Conservation (phyloP, 2,797 vertebrate species). For the Tiaroga cobitis region DNA sequence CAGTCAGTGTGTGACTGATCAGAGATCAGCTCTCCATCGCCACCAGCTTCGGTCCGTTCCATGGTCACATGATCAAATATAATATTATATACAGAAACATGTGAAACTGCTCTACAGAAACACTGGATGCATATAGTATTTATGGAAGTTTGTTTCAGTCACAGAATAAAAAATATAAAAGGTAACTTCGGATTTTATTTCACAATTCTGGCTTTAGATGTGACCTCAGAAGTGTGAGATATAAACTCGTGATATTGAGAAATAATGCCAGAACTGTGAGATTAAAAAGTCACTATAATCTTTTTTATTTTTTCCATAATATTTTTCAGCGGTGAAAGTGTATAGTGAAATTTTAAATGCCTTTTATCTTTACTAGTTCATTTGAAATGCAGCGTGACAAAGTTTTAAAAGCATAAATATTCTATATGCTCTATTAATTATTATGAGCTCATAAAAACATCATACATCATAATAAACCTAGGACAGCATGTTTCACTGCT, state of each 20-base stretch:
- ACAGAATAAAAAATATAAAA: background rate
- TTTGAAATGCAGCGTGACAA: too few relatives aligned
- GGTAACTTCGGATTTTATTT: background rate
- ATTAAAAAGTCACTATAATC: background rate
- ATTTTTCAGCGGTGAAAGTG: background rate
- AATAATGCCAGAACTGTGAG: too few relatives aligned
- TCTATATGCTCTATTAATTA: background rate
- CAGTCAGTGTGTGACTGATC: background rate
- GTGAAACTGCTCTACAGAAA: background rate
- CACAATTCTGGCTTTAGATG: background rate
- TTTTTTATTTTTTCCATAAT: background rate
- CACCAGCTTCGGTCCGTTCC: background rate
- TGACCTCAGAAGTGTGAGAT: background rate
- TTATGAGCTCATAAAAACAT: background rate
- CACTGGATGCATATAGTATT: too few relatives aligned
- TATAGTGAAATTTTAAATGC: background rate
- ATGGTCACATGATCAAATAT: background rate
- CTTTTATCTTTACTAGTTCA: background rate
- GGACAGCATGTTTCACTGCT: background rate
- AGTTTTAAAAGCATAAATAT: too few relatives aligned
- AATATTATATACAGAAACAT: background rate
- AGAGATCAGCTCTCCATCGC: background rate
- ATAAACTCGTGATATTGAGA: too few relatives aligned
- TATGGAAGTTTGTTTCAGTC: background rate
- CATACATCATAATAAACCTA: background rate